A percentile compares a stretch with the other conserved stretches of the same genome.
These are phyloP conservation scores for Diglossa cyanea DNA, from an alignment of 2,797 vertebrate species.

Conservation along the genomic window DNA sequence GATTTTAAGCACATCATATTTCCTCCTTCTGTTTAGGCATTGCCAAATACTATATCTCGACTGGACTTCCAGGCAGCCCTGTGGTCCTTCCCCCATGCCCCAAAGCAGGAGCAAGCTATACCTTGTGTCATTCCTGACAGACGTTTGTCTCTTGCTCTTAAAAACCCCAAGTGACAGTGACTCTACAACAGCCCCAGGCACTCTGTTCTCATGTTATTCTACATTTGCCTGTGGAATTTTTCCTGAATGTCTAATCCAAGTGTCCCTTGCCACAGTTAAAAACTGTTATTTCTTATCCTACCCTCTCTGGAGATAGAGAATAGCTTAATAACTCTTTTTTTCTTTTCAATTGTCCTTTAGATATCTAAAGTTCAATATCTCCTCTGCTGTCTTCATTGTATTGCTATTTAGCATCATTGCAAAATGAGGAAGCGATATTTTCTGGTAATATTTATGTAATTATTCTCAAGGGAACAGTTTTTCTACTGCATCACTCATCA, in stretches of 20 bases:
- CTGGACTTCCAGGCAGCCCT: background rate
- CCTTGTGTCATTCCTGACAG: background rate
- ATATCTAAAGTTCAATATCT: background rate
- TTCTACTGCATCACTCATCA: background rate
- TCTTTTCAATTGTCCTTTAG: background rate
- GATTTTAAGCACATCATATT: background rate
- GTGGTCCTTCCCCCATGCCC: background rate
- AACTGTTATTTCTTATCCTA: background rate
- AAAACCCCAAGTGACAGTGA: background rate
- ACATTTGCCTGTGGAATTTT: background rate
- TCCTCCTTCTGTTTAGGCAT: background rate
- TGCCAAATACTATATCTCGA: background rate
- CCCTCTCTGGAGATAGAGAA: background rate
- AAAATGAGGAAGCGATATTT: background rate
- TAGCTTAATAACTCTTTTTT: background rate
- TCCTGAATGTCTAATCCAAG: background rate
- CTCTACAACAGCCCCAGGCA: background rate
- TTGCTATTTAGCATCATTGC: background rate
- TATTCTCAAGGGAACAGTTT: background rate
- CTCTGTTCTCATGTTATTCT: constrained; percentile 1
- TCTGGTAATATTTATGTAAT: background rate
- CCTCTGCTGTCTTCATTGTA: background rate
- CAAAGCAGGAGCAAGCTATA: background rate
- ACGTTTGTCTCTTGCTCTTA: constrained; percentile 7
- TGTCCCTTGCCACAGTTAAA: background rate